Evolutionary conservation across 2,113 vertebrate genomes (phyloP), one percentile per base, ranked within the genome.

Genomic region (Pagrus major): DNA sequence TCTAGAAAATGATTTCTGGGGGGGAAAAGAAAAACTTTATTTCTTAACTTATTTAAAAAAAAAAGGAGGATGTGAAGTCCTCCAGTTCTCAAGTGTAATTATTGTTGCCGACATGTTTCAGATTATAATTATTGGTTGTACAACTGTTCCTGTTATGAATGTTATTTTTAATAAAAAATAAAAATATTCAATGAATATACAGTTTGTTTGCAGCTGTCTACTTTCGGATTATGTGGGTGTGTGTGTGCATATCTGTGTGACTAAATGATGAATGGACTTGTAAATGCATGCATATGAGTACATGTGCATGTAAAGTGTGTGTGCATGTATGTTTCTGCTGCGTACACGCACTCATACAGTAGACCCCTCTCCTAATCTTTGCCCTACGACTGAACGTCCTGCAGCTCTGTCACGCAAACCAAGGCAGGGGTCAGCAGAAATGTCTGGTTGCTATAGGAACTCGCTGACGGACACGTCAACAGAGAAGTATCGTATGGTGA

Each of bases 91-190:
- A 91, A 93, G 83, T 92, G 90, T 94, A 94, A 95, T 94, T 89
- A 93, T 94, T 92, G 88, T 81, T 86, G 81, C 88, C 61, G 46
- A 85, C 42, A 59, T 86, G 84, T 80, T 76, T 88, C 78, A 88
- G 74, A 88, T 86, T 86, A 85, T 89, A 89, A 91, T 91, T 91
- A 86, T 92, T 93, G 90, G 91, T 93, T 91, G 91, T 93, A 84
- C 88, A 89, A 91, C 89, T 93, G 90, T 93, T 93, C 86, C 86
- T 93, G 93, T 94, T 74, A 93, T 90, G 87, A 93, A 94, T 94
- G 92, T 92, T 94, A 93, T 95, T 95, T 93, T 95, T 94, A 94
- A 91, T 94, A 94, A 93, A 94, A 95, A 95, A 91, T 92, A 84
- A 90, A 91, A 94, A 94, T 71, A 83, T 73, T 82, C 46, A 89